Evolutionary conservation across 2,113 vertebrate genomes (phyloP).

Genomic region (Puffinus mauretanicus): DNA sequence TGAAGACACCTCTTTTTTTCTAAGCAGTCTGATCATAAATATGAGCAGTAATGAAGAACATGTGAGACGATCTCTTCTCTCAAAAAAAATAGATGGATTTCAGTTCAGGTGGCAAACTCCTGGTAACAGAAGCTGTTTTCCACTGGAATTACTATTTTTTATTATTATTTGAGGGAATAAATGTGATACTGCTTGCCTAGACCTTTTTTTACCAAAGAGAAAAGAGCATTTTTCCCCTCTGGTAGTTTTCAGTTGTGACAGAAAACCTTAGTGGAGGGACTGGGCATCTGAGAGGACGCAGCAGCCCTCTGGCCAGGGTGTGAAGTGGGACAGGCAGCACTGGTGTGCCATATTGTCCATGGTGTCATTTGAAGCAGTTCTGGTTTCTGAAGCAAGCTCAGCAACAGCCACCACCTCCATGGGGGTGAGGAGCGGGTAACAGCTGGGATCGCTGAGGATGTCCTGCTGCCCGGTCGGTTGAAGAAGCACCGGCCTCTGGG

Average conservation of each 20-base stretch:
- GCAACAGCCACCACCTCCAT: fast-evolving
- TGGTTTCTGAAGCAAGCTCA: not conserved
- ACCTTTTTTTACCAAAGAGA: not conserved
- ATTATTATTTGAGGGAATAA: not conserved
- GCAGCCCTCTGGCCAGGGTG: not conserved
- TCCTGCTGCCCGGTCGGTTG: not conserved
- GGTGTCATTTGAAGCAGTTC: not conserved
- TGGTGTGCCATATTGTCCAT: not conserved
- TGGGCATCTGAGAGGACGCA: not conserved
- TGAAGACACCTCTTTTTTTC: not conserved
- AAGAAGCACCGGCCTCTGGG: not conserved
- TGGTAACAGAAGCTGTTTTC: not conserved
- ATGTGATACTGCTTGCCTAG: not conserved
- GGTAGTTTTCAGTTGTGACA: not conserved
- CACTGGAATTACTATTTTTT: not conserved
- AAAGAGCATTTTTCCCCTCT: not conserved
- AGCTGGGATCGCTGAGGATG: not conserved
- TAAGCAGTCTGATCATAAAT: not conserved
- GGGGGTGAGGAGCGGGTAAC: fast-evolving
- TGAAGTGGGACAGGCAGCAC: not conserved
- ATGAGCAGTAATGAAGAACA: not conserved
- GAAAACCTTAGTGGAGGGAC: not conserved
- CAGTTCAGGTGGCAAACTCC: not conserved
- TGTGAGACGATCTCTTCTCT: not conserved
- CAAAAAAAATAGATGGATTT: not conserved